Conservation (phyloP, 2,113 vertebrate species). For the Saccopteryx leptura region DNA sequence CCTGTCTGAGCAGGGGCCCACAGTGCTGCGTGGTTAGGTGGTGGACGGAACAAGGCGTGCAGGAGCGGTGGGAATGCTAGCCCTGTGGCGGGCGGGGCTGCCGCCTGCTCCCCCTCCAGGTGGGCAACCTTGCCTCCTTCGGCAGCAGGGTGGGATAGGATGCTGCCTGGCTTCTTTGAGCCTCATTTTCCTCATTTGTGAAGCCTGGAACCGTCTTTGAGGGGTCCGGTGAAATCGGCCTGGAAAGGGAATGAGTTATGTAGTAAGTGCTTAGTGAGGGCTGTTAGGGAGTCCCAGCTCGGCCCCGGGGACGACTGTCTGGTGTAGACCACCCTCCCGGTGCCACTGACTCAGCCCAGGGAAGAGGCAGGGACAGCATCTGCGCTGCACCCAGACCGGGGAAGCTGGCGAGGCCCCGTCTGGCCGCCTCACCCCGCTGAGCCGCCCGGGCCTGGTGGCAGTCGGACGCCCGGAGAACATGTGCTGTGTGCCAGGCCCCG, state of each 20-base stretch:
- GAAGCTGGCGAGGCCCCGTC: neutral
- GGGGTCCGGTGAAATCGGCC: neutral
- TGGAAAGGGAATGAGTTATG: neutral
- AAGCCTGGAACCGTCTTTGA: conserved; percentile 6
- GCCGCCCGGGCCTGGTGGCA: neutral
- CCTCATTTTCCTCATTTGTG: neutral
- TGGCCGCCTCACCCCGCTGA: neutral
- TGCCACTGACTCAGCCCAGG: neutral
- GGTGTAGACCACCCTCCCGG: neutral
- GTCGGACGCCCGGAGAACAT: neutral
- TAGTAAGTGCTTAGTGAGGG: neutral
- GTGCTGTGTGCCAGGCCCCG: neutral
- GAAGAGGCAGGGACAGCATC: neutral
- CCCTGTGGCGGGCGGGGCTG: neutral
- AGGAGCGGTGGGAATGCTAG: neutral
- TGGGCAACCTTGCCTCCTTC: neutral
- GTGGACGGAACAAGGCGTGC: neutral
- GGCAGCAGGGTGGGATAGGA: neutral
- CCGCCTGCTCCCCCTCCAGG: neutral
- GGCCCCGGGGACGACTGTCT: conserved; percentile 3
- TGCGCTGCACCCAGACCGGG: neutral
- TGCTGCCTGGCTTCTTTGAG: neutral
- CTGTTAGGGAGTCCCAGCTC: neutral
- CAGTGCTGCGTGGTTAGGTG: neutral
- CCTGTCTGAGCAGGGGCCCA: neutral